Conservation (phyloP, 2,797 vertebrate species). For the Pseudochirops corinnae region DNA sequence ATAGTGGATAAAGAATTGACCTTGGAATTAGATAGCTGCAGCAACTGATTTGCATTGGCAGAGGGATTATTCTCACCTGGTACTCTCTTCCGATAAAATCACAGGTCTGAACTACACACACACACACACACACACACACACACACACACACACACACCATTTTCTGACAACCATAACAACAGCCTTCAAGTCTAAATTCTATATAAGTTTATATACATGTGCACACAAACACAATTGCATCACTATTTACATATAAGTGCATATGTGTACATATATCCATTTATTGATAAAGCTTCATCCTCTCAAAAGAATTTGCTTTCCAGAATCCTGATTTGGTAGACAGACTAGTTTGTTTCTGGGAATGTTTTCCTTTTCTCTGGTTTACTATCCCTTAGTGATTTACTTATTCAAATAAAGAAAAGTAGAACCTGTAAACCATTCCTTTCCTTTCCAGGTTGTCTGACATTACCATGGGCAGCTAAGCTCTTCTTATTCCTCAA, state of each 20-base stretch:
- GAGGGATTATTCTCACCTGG: background rate
- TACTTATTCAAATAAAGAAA: conserved; percentile 67
- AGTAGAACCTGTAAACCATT: conserved; percentile 13
- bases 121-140: background rate
- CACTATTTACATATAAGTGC: background rate
- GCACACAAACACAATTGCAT: background rate
- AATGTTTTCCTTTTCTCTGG: conserved; percentile 74
- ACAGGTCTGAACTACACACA: background rate
- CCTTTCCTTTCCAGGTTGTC: conserved; percentile 41
- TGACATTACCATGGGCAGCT: conserved; percentile 38
- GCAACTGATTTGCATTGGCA: background rate
- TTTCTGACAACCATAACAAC: background rate
- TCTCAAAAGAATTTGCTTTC: conserved; percentile 67
- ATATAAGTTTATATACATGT: background rate
- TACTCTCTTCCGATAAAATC: background rate
- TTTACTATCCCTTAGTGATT: conserved; percentile 70
- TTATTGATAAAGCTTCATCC: conserved; percentile 51
- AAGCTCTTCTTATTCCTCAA: background rate
- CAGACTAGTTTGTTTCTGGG: conserved; percentile 65
- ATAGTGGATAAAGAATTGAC: background rate
- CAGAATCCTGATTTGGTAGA: conserved; percentile 53
- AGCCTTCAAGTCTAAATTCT: conserved; percentile 17
- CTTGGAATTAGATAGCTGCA: background rate
- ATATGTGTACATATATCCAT: background rate
- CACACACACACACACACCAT: background rate